phyloP scores from a whole-genome alignment of 2,888 invertebrate genomes.

The Erebia palarica region DNA sequence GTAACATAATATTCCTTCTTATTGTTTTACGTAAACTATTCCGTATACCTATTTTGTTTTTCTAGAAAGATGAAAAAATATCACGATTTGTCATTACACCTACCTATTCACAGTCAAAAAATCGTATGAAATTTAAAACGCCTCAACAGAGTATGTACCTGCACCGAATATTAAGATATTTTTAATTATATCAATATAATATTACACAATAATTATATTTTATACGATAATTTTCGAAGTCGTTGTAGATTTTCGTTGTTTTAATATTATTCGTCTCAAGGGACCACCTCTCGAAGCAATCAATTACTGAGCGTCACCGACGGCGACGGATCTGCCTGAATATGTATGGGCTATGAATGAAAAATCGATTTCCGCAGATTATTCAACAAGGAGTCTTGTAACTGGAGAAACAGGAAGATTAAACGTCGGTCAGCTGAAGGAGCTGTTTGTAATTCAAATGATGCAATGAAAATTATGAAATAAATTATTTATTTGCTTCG shows the following conservation, averaged over 20 bases:
- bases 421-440: not conserved
- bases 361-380: slow-evolving; percentile 40
- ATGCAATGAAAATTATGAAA: slow-evolving; percentile 4
- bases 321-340: slow-evolving; percentile 37
- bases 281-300: slow-evolving; percentile 32
- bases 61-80: no score
- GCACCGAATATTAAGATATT: no score
- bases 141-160: no score
- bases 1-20: no score
- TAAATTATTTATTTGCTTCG: slow-evolving; percentile 13
- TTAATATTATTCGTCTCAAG: slow-evolving; percentile 20
- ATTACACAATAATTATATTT: no score
- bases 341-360: slow-evolving; percentile 42
- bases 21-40: no score
- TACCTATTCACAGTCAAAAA: no score
- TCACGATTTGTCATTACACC: no score
- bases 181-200: no score
- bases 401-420: slow-evolving; percentile 15
- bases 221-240: slow-evolving; percentile 12
- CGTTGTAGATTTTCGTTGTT: slow-evolving; percentile 22
- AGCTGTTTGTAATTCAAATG: slow-evolving; percentile 1
- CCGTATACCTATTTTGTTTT: no score
- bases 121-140: no score
- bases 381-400: slow-evolving; percentile 36
- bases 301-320: slow-evolving; percentile 34